Conservation (phyloP, 2,113 vertebrate species). For the Perca flavescens region DNA sequence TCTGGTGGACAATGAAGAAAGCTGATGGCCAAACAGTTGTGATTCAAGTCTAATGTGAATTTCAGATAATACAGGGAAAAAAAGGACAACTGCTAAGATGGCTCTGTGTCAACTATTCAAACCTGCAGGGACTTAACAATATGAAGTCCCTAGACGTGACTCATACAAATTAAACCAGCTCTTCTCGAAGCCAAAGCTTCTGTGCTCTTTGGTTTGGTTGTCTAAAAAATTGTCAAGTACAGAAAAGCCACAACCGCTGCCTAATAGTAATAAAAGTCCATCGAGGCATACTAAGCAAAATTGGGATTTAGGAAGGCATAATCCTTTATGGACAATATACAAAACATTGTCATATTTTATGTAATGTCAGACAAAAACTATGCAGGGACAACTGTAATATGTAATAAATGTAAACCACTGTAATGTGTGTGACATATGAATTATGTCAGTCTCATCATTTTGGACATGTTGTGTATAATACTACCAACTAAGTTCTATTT, state of each 20-base stretch:
- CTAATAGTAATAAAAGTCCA: neutral
- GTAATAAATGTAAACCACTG: neutral
- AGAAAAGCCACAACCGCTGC: neutral
- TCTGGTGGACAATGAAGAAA: neutral
- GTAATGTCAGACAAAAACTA: neutral
- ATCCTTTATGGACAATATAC: neutral
- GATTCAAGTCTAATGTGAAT: neutral
- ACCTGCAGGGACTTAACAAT: neutral
- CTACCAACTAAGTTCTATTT: neutral
- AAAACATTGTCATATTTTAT: neutral
- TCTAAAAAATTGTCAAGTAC: neutral
- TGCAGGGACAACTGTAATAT: constrained; percentile 1
- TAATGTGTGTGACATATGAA: neutral
- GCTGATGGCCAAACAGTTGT: neutral
- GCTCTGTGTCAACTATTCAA: neutral
- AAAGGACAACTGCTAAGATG: neutral
- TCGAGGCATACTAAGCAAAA: neutral
- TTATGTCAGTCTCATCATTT: neutral
- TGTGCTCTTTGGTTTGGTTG: neutral
- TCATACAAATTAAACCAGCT: neutral
- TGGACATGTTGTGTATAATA: neutral
- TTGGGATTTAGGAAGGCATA: neutral
- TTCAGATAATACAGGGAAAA: neutral
- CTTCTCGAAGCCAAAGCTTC: neutral
- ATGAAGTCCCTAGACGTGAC: neutral